Evolutionary conservation across 2,888 invertebrate genomes (phyloP).

Genomic region (Dendrolimus pini): DNA sequence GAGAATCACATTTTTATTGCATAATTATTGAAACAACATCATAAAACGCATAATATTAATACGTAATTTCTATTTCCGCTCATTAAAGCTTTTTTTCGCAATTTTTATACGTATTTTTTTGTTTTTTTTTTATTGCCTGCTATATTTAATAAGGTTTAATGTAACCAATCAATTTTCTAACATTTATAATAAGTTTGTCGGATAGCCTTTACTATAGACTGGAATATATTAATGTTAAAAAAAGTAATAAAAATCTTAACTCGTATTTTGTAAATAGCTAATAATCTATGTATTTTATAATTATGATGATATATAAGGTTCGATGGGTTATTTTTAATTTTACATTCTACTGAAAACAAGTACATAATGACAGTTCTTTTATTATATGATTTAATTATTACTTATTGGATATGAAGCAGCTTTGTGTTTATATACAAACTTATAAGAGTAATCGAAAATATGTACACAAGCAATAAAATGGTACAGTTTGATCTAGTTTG

Average conservation of each 20-base stretch:
- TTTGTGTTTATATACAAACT: neutral
- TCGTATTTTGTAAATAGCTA: conserved; percentile 75
- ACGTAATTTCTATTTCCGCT: conserved; percentile 21
- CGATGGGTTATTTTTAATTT: conserved; percentile 74
- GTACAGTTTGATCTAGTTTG: too few species aligned
- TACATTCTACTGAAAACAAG: conserved; percentile 62
- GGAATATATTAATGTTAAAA: conserved; percentile 71
- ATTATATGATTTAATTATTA: too few species aligned
- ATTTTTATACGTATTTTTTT: conserved; percentile 24
- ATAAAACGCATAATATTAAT: conserved; percentile 54
- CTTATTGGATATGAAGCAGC: too few species aligned
- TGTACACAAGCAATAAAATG: too few species aligned
- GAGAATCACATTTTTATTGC: conserved; percentile 38
- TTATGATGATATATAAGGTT: conserved; percentile 68
- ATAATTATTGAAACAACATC: conserved; percentile 46
- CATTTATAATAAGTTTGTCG: conserved; percentile 69
- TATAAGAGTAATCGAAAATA: conserved; percentile 4
- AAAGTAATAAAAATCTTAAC: conserved; percentile 66
- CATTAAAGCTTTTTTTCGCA: conserved; percentile 20
- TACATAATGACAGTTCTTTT: conserved; percentile 1
- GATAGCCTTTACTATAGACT: conserved; percentile 77
- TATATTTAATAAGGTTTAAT: conserved; percentile 35
- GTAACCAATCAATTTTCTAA: conserved; percentile 52
- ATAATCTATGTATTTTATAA: conserved; percentile 76
- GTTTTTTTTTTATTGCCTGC: conserved; percentile 61